phyloP scores from a whole-genome alignment of 2,888 invertebrate species.

The Pammene fasciana region DNA sequence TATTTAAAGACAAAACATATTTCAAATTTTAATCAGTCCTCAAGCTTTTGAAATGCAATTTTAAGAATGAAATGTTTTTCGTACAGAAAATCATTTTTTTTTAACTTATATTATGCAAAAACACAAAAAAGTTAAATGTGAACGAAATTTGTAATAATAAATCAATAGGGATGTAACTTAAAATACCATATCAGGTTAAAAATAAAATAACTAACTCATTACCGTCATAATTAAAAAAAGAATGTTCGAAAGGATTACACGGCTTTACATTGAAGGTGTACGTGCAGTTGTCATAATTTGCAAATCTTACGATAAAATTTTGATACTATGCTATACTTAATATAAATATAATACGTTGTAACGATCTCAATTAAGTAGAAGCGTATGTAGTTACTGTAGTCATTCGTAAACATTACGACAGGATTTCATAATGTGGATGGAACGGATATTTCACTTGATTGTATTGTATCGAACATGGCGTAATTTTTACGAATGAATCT shows the following conservation, averaged over 20 bases:
- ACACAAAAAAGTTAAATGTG: slow-evolving; percentile 59
- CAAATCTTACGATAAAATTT: slow-evolving; percentile 72
- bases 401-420: slow-evolving; percentile 60
- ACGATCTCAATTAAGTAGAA: slow-evolving; percentile 79
- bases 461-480: slow-evolving; percentile 43
- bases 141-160: slow-evolving; percentile 55
- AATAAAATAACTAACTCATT: slow-evolving; percentile 61
- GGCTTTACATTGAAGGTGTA: slow-evolving; percentile 56
- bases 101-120: slow-evolving; percentile 78
- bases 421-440: slow-evolving; percentile 43
- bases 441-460: slow-evolving; percentile 33
- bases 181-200: slow-evolving; percentile 65
- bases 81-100: slow-evolving; percentile 67
- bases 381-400: slow-evolving; percentile 76
- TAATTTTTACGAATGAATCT: slow-evolving; percentile 58
- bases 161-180: slow-evolving; percentile 66
- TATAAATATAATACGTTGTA: slow-evolving; percentile 81
- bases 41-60: slow-evolving; percentile 82
- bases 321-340: slow-evolving; percentile 78
- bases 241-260: slow-evolving; percentile 54
- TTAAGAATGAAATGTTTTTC: slow-evolving; percentile 75
- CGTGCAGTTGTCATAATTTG: slow-evolving; percentile 79
- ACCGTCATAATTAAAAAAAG: slow-evolving; percentile 55
- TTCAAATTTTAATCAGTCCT: slow-evolving; percentile 80
- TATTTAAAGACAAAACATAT: slow-evolving; percentile 83